Base-by-base conservation (phyloP, 1,140 invertebrate species). In the Plectrocnemia conspersa region DNA sequence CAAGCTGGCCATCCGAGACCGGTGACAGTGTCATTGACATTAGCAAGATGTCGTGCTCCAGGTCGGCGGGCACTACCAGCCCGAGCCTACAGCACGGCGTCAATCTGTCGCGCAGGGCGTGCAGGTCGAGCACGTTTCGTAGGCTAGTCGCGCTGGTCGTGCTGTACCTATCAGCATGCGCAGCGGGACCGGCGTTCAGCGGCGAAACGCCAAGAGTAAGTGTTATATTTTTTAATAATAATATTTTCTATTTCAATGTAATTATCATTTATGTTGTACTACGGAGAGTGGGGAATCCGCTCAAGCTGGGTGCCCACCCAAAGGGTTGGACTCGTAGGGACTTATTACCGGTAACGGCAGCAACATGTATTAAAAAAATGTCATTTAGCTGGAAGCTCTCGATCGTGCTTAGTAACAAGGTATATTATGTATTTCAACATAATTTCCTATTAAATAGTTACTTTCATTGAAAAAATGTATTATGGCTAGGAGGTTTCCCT, bases 61-160 rank as follows among this genome's bases (percentile, higher is more conserved):
- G 63, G 11, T 24, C 9, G 27, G 61, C 54, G 42, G 63, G 63
- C 63, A 61, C 59, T 54, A 77, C 77, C 75, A 73, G 76, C 70
- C 77, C 75, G 25, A 60, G 54, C 36, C 67, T 80, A 47, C 69
- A 73, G 65, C 77, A 79, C 65, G 71, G 76, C 48, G 78, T 79
- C 41, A 78, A 79, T 62, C 64, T 79, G 45, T 78, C 77, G 58
- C 66, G 77, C 54, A 70, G 78, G 36, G 77, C 78, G 7, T 79
- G 77, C 66, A 77, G 77, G 73, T 18, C 44, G 0, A 24, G 18
- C 24, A 63, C 63, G 18, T 49, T 62, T 27, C 35, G 13, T 4
- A 64, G 50, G 21, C 57, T 67, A 44, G 61, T 64, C 22, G 48
- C 63, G 24, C 38, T 67, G 11, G 36, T 49, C 38, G 60, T 67